Conservation (phyloP, 2,888 invertebrate genomes). For the Dasypolia templi region DNA sequence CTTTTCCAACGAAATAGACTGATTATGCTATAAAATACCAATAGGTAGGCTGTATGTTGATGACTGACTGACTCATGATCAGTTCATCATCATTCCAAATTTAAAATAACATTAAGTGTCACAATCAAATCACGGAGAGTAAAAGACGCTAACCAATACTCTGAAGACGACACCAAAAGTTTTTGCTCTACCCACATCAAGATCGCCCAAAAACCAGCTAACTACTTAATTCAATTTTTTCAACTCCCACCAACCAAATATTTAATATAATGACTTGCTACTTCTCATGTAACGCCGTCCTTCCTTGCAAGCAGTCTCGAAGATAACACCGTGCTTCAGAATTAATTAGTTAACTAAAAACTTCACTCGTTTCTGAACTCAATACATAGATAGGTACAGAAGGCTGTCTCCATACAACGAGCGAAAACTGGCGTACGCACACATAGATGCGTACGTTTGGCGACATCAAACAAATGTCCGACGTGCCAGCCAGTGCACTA, state of each 20-base stretch:
- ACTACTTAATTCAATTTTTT: slow-evolving; percentile 35
- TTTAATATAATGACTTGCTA: slow-evolving; percentile 55
- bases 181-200: neutral
- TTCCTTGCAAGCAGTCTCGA: slow-evolving; percentile 59
- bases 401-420: neutral
- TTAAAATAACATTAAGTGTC: neutral
- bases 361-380: slow-evolving; percentile 74
- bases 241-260: slow-evolving; percentile 29
- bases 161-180: slow-evolving; percentile 6
- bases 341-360: slow-evolving; percentile 84
- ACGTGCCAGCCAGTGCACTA: neutral
- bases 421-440: neutral
- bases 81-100: neutral
- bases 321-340: slow-evolving; percentile 81
- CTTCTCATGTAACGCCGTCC: slow-evolving; percentile 62
- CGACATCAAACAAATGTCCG: neutral
- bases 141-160: neutral
- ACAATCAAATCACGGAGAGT: neutral
- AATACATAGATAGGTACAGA: neutral
- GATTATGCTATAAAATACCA: neutral
- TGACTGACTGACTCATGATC: neutral
- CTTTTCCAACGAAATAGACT: too few species aligned
- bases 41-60: neutral
- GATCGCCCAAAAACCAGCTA: slow-evolving; percentile 18
- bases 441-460: neutral